Evolutionary conservation across 2,888 invertebrate species (phyloP), one percentile per base, ranked within the genome.

Genomic region (Euspilapteryx auroguttella): DNA sequence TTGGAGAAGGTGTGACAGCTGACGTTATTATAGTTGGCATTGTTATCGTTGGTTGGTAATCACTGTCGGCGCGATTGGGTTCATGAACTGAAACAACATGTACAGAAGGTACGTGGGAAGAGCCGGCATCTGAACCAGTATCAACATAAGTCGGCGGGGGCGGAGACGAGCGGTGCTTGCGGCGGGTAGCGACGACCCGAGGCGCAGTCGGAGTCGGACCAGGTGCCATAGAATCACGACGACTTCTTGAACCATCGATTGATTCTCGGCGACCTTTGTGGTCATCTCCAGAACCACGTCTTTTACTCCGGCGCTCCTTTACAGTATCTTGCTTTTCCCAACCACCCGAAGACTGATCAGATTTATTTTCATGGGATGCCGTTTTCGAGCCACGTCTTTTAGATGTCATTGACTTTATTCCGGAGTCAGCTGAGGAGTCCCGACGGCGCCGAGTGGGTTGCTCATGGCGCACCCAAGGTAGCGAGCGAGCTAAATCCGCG

Each of bases 391-490:
- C 88, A 7, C 87, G 78, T 9, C 89, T 79, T 40, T 80, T 82
- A 3, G 87, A 86, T 29, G 83, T 81, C 51, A 83, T 83, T 14
- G 87, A 86, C 48, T 88, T 84, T 37, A 90, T 86, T 27, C 90
- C 89, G 0, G 90, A 88, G 57, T 92, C 92, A 25, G 89, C 91
- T 32, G 90, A 91, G 13, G 91, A 91, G 52, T 93, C 92, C 28
- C 92, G 80, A n/a, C 92, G 79, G 47, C 90, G 90, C 20, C 87
- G 77, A 2, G 75, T 75, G 1, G 79, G 79, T 4, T 78, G 77
- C 31, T 73, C 65, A 45, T 77, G 73, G 14, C 89, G 81, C 10
- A 86, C 83, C 90, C 91, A 92, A 1, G 90, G 90, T 29, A 92
- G 58, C 21, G 88, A 89, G 40, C 90, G 83, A 2, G 92, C 92